Evolutionary conservation across 2,888 invertebrate genomes (phyloP).

Genomic region (Papilio protenor): DNA sequence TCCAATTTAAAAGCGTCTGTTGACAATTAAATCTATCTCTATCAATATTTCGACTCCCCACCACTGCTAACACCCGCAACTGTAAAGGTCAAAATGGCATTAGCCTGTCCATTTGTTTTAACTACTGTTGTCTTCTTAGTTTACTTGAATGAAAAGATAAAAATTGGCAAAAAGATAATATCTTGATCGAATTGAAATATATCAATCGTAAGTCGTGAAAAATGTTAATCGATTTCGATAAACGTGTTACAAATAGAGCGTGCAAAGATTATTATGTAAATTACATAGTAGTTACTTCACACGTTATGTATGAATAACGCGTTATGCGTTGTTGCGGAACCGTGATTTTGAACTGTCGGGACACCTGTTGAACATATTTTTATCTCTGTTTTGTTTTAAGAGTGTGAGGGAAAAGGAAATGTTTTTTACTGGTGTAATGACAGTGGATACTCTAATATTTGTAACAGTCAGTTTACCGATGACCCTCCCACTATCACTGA

Average conservation of each 20-base stretch:
- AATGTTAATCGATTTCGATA: conserved; percentile 10
- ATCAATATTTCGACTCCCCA: too few relatives aligned
- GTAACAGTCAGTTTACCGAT: background rate
- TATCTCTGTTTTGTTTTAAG: background rate
- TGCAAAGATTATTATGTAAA: conserved; percentile 6
- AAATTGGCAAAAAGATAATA: background rate
- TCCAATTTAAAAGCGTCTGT: too few relatives aligned
- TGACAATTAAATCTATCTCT: too few relatives aligned
- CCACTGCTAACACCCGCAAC: too few relatives aligned
- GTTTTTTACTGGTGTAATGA: background rate
- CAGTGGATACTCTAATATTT: conserved; percentile 27
- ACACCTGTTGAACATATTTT: background rate
- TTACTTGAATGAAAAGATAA: background rate
- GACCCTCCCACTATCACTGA: too few relatives aligned
- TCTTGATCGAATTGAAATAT: background rate
- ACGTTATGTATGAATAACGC: conserved; percentile 12
- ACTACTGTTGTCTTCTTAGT: background rate
- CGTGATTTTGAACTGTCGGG: background rate
- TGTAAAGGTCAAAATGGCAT: too few relatives aligned
- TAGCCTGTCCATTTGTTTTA: too few relatives aligned
- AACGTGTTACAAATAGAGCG: conserved; percentile 15
- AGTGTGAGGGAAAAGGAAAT: background rate
- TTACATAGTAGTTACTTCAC: background rate
- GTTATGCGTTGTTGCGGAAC: conserved; percentile 11
- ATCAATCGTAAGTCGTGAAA: background rate